These are phyloP conservation scores for Merodon equestris DNA, from an alignment of 2,888 invertebrate genomes.

Conservation along the genomic window DNA sequence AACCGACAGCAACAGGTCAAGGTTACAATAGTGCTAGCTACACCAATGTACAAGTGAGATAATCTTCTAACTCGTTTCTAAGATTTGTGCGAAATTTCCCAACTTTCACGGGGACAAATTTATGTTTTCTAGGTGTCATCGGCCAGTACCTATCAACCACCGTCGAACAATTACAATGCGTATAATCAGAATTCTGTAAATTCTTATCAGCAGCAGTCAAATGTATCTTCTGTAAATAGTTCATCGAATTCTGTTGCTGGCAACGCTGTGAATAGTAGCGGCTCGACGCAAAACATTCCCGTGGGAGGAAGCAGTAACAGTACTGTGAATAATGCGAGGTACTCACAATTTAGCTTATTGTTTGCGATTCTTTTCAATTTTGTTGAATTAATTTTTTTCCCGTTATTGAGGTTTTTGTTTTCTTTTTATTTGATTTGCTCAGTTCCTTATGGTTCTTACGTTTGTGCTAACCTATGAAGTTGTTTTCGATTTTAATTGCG, in stretches of 20 bases:
- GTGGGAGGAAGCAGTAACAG: conserved; percentile 76
- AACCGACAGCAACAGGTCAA: conserved; percentile 75
- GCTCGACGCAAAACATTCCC: conserved; percentile 78
- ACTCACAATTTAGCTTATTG: no score
- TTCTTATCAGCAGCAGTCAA: conserved; percentile 77
- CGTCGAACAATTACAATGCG: conserved; percentile 75
- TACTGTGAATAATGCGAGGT: conserved; percentile 76
- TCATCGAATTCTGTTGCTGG: conserved; percentile 72
- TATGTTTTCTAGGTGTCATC: conserved; percentile 74
- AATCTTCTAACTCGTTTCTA: neutral
- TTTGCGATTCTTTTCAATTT: no score
- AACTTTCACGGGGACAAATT: no score
- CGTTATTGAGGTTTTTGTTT: conserved; percentile 11
- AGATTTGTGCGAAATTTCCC: no score
- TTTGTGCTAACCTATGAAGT: conserved; percentile 4
- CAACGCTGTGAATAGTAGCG: conserved; percentile 71
- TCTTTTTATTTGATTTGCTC: neutral
- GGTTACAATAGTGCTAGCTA: conserved; percentile 77
- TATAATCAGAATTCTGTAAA: conserved; percentile 78
- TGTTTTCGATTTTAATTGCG: no score
- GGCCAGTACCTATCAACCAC: conserved; percentile 77
- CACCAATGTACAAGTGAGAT: conserved; percentile 75
- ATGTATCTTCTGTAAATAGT: conserved; percentile 73
- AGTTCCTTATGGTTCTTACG: neutral
- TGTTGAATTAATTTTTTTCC: conserved; percentile 8